Evolutionary conservation across 2,888 invertebrate genomes (phyloP), one percentile per base, ranked within the genome.

Genomic region (Julus scanicus): DNA sequence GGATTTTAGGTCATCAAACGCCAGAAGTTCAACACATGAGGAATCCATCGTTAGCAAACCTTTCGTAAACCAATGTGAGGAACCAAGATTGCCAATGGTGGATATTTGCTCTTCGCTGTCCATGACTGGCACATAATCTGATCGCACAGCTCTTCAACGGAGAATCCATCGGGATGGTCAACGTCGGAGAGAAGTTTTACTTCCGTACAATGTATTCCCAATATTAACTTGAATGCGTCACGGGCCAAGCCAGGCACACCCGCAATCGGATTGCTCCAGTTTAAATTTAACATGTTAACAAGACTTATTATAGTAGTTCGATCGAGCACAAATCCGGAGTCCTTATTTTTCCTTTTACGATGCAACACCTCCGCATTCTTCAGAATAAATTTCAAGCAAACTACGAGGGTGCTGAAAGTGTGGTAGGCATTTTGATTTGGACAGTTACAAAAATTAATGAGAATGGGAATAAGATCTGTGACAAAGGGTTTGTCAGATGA

Each of bases 51-150:
- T 9, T 40, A 63, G 20, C 83, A 84, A 15, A 88, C 88, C 48
- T 84, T 88, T 39, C 11, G n/a, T 9, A 86, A 57, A n/a, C 57
- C 40, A 40, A 88, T 20, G n/a, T 88, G 11, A 15, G 39, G 84
- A 39, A 88, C 71, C 29, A 88, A 57, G 11, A 85, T 86, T 39
- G 84, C 85, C 86, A 88, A 88, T 8, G 48, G 57, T 20, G 71
- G 71, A 86, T 88, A 88, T 88, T 88, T 88, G n/a, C 71, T 29
- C 86, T 88, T 88, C n/a, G 39, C 39, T 17, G 88, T 63, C 85
- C 86, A 86, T 5, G 88, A 29, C 20, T 53, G 84, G 29, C 86
- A 49, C 86, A 88, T 84, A 8, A 44, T 49, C 17, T 63, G 39
- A 37, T 39, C 17, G 20, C 71, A 80, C 48, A 87, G 83, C 11